These are phyloP conservation scores for Oasisia sp. DNA, from an alignment of 2,888 invertebrate species.

Conservation along the genomic window DNA sequence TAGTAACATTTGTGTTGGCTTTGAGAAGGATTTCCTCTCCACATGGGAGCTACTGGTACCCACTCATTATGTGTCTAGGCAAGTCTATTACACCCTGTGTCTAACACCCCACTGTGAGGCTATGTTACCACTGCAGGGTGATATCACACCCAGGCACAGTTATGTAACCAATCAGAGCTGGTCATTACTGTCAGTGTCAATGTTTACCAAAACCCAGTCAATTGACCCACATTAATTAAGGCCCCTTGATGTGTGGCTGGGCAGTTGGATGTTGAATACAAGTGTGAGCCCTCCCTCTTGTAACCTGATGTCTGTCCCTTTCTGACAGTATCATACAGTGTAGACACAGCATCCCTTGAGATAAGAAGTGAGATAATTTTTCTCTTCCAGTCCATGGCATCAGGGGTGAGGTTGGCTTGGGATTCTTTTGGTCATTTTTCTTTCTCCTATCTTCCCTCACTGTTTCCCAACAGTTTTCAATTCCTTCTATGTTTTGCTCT, in stretches of 20 bases:
- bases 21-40: not conserved
- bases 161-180: not conserved
- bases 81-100: not conserved
- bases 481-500: no score
- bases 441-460: no score
- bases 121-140: not conserved
- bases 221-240: not conserved
- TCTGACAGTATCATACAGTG: no score
- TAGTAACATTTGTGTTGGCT: not conserved
- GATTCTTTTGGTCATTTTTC: no score
- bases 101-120: not conserved
- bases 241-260: not conserved
- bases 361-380: no score
- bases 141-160: not conserved
- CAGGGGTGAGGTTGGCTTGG: no score
- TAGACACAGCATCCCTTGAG: no score
- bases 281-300: not conserved
- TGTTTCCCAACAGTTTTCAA: no score
- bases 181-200: slow-evolving; percentile 1
- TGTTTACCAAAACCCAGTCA: not conserved
- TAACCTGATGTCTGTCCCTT: not conserved
- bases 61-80: not conserved
- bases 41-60: not conserved
- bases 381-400: no score
- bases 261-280: not conserved